Evolutionary conservation across 1,140 invertebrate genomes (phyloP), one percentile per base, ranked within the genome.

Genomic region (Lutraria rhynchaena): DNA sequence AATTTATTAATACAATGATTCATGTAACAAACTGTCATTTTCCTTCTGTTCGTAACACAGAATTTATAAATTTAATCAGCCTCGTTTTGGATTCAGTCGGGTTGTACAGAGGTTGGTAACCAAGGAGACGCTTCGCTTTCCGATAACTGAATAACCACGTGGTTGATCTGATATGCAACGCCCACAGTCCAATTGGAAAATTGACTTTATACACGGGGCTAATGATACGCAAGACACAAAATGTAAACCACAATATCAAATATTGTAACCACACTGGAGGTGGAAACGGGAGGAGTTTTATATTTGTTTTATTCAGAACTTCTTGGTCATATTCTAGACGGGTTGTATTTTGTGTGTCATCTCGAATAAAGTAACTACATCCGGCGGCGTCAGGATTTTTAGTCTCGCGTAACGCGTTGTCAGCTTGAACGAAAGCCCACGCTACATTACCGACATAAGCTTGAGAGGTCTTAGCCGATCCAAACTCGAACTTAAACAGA

Each of bases 401-500:
- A 19, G 44, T 22, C 2, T 17, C 22, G 7, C 63, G 41, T 19
- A 67, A 24, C 1, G 63, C 27, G 22, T 51, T 67, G 33, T 67
- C 63, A 1, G 44, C 44, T 29, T 67, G 63, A 24, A 67, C 49
- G 33, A 67, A 67, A 0, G 63, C 41, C 63, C 44, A 49, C 1
- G 63, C 63, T 27, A 67, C 44, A 41, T 67, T 67, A 1, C 44
- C 63, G 7, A 24, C 63, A 29, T 67, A 67, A 31, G 44, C 63
- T 9, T 17, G 29, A 29, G 44, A 37, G 13, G 29, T 4, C 19
- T 46, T 67, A 3, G 44, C 49, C 9, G 44, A 67, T 11, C 9
- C 29, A 31, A 67, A 15, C 3, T 22, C 44, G 11, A 49, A 15
- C 17, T 49, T 27, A 11, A 67, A 19, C 17, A 46, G 44, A 33